These are phyloP conservation scores for Takifugu rubripes DNA, from an alignment of 2,797 vertebrate species.

Conservation along the genomic window DNA sequence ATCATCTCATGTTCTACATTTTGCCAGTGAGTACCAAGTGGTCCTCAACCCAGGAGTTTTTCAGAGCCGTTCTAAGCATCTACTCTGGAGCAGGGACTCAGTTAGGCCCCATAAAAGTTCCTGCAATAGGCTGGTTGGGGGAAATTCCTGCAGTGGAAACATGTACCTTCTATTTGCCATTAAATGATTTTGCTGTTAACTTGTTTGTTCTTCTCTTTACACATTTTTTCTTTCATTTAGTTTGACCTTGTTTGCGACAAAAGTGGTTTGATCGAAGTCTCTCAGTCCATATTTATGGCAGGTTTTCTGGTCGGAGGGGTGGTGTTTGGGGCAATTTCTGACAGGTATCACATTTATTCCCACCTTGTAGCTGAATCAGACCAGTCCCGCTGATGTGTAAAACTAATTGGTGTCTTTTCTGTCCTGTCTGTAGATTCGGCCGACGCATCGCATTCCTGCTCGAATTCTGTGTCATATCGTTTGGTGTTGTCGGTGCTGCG, in stretches of 20 bases:
- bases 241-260: slow-evolving; percentile 3
- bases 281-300: not conserved
- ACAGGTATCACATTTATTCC: not conserved
- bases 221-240: not conserved
- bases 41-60: too few relatives aligned
- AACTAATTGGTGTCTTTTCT: not conserved
- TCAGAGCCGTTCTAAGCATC: too few relatives aligned
- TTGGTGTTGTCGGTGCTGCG: slow-evolving; percentile 69
- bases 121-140: too few relatives aligned
- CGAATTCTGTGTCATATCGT: slow-evolving; percentile 66
- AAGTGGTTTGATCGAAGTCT: not conserved
- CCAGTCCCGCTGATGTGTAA: too few relatives aligned
- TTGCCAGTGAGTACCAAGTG: too few relatives aligned
- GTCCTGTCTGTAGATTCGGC: slow-evolving; percentile 74
- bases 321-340: not conserved
- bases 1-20: too few relatives aligned
- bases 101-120: too few relatives aligned
- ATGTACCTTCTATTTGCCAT: too few relatives aligned
- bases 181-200: not conserved
- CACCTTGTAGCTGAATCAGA: too few relatives aligned
- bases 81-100: too few relatives aligned
- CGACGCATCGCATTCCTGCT: slow-evolving; percentile 75
- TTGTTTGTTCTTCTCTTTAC: too few relatives aligned
- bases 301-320: not conserved
- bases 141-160: too few relatives aligned